Conservation (phyloP, 2,113 vertebrate genomes). For the Sorex fumeus region DNA sequence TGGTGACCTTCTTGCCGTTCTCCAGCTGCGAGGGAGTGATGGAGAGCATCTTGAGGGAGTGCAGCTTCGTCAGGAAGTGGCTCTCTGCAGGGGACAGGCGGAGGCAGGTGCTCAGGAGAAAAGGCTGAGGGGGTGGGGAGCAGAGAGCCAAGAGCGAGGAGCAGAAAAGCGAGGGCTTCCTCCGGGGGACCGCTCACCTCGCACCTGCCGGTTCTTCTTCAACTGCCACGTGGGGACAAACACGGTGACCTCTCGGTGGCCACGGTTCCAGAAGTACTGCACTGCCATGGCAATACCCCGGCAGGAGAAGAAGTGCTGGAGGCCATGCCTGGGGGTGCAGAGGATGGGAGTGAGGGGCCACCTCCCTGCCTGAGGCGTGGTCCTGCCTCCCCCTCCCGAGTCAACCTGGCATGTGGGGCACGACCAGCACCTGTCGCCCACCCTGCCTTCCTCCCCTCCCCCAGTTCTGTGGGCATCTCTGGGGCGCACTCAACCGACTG, state of each 20-base stretch:
- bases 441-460: background rate
- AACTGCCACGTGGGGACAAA: conserved; percentile 93
- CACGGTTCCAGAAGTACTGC: conserved; percentile 94
- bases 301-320: conserved; percentile 94
- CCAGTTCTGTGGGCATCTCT: background rate
- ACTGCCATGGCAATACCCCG: conserved; percentile 94
- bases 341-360: background rate
- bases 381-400: background rate
- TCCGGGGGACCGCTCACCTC: conserved; percentile 87
- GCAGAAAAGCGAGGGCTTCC: background rate
- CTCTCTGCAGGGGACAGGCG: conserved; percentile 87
- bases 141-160: too few relatives aligned
- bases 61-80: conserved; percentile 91
- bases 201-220: conserved; percentile 90
- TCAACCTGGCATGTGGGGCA: background rate
- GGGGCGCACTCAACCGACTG: background rate
- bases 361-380: background rate
- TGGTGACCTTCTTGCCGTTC: conserved; percentile 91
- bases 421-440: background rate
- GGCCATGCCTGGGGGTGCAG: conserved; percentile 88
- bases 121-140: background rate
- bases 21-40: conserved; percentile 94
- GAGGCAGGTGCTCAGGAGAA: conserved; percentile 20
- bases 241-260: conserved; percentile 91
- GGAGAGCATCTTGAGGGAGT: conserved; percentile 91